These are phyloP conservation scores for Deladenus siricidicola DNA, from an alignment of 2,888 invertebrate species.

Conservation along the genomic window DNA sequence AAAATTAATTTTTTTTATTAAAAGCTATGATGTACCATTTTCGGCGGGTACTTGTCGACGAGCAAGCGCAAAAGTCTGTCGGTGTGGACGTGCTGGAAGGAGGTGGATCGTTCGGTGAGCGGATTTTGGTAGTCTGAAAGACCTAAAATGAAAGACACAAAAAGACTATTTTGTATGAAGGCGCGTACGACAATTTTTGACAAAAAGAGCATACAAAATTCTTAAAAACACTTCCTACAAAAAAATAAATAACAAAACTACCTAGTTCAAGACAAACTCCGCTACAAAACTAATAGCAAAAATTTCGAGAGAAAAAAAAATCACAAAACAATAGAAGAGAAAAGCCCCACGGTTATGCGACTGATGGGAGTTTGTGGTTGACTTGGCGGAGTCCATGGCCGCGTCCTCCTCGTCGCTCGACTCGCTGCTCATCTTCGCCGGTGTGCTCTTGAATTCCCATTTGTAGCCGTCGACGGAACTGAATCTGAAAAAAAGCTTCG, in stretches of 20 bases:
- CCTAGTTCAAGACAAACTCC: too few species aligned
- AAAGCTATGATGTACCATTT: background rate
- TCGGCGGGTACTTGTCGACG: conserved; percentile 7
- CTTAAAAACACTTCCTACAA: background rate
- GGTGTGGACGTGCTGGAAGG: conserved; percentile 36
- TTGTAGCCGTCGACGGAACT: conserved; percentile 44
- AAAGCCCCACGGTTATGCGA: background rate
- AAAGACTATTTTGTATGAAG: too few species aligned
- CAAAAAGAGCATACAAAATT: background rate
- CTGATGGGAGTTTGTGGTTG: background rate
- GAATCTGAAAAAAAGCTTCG: conserved; percentile 28
- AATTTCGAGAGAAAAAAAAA: too few species aligned
- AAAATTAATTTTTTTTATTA: background rate
- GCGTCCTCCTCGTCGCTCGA: conserved; percentile 1
- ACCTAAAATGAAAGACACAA: too few species aligned
- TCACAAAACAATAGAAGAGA: background rate
- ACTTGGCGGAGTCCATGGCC: background rate
- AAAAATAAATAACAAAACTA: too few species aligned
- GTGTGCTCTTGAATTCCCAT: conserved; percentile 39
- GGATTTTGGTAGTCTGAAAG: too few species aligned
- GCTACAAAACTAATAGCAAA: too few species aligned
- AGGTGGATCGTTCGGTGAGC: conserved; percentile 30
- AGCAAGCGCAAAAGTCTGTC: conserved; percentile 10
- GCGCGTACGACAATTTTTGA: too few species aligned
- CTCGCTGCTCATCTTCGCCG: conserved; percentile 1